Evolutionary conservation across 2,113 vertebrate species (phyloP).

Genomic region (Paramormyrops kingsleyae): DNA sequence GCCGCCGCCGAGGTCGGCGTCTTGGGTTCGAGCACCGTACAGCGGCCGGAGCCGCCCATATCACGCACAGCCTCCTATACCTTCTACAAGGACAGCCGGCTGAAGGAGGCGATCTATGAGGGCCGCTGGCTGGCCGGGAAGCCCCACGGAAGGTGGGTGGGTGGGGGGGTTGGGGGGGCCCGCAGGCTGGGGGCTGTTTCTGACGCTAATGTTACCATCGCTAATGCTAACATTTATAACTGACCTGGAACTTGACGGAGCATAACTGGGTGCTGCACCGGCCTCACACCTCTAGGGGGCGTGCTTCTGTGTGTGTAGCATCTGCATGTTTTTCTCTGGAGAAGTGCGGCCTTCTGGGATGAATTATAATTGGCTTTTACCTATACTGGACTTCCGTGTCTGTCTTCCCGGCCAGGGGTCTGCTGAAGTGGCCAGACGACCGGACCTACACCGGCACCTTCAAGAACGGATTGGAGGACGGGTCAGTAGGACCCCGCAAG

Average conservation of each 20-base stretch:
- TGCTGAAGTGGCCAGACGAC: slow-evolving; percentile 87
- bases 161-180: not conserved
- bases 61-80: slow-evolving; percentile 87
- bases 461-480: slow-evolving; percentile 86
- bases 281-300: not conserved
- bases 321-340: not conserved
- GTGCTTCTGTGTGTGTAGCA: not conserved
- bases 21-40: slow-evolving; percentile 46
- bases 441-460: slow-evolving; percentile 86
- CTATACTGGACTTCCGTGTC: not conserved
- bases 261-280: not conserved
- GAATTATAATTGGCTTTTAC: not conserved
- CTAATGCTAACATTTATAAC: not conserved
- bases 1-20: slow-evolving; percentile 52
- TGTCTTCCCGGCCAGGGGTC: slow-evolving; percentile 60
- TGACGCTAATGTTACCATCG: not conserved
- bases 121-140: slow-evolving; percentile 87
- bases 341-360: not conserved
- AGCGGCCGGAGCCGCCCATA: slow-evolving; percentile 78
- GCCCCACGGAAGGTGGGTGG: slow-evolving; percentile 81
- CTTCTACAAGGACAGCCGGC: slow-evolving; percentile 87
- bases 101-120: slow-evolving; percentile 84
- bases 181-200: not conserved
- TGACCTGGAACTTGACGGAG: not conserved
- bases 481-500: slow-evolving; percentile 56